Evolutionary conservation across 2,113 vertebrate genomes (phyloP), one percentile per base, ranked within the genome.

Genomic region (Hippocampus mohnikei): DNA sequence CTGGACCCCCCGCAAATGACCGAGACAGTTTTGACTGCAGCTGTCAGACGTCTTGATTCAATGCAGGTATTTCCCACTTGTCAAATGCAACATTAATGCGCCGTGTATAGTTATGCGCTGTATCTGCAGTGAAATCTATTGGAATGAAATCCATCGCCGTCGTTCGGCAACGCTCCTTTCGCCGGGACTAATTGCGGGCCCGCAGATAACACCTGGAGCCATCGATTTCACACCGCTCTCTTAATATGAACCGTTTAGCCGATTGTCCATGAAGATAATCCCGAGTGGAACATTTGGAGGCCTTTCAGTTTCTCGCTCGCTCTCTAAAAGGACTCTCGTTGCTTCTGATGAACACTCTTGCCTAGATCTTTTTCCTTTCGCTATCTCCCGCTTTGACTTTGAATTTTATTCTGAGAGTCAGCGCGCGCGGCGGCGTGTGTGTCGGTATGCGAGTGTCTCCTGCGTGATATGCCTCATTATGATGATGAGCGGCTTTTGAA

Each of bases 191-290:
- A 91, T 90, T 89, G 89, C 83, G 76, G 79, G 81, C 68, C 84
- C 75, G 29, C 72, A 80, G 88, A 90, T 88, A 88, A 88, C 89
- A 88, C 86, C 87, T 89, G 78, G 83, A 87, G 85, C 82, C 81
- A 89, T 90, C 84, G 81, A 90, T 90, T 89, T 87, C 86, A 88
- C 87, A 85, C 83, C 60, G 81, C 84, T 83, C 86, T 82, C 79
- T 85, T 91, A 89, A 89, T 91, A 85, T 89, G 80, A 89, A 75
- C 88, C 84, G 81, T 89, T 90, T 88, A 87, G 88, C 87, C 86
- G 90, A 91, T 90, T 86, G 88, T 88, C 90, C 90, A 90, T 88
- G 85, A 89, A 90, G 88, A 88, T 85, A 90, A 84, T 87, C 74
- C 65, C 62, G 69, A 85, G 85, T 77, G 76, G 82, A 84, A 75